Conservation (phyloP, 1,140 invertebrate species). For the Manduca sexta region DNA sequence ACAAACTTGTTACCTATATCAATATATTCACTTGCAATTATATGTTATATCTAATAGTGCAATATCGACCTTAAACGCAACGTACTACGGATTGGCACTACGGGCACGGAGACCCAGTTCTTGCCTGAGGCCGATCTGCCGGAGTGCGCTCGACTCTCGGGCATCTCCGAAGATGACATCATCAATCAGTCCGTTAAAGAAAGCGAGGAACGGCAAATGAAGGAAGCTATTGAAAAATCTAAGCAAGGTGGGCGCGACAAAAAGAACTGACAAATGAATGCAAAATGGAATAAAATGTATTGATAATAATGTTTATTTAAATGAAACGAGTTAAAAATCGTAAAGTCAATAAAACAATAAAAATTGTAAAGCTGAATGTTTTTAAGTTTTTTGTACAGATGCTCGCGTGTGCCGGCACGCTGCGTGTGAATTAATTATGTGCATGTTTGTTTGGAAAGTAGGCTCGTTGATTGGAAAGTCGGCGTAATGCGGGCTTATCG, state of each 20-base stretch:
- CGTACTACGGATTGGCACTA: slow-evolving; percentile 94
- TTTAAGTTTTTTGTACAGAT: too few species aligned
- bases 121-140: slow-evolving; percentile 91
- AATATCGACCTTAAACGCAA: slow-evolving; percentile 94
- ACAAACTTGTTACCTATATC: too few species aligned
- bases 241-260: slow-evolving; percentile 61
- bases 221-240: slow-evolving; percentile 72
- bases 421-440: too few species aligned
- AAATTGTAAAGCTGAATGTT: neutral
- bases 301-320: neutral
- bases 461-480: too few species aligned
- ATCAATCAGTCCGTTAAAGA: slow-evolving; percentile 44
- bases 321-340: neutral
- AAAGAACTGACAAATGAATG: slow-evolving; percentile 33
- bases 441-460: too few species aligned
- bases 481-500: too few species aligned
- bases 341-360: slow-evolving; percentile 1
- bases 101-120: slow-evolving; percentile 93
- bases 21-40: neutral
- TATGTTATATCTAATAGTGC: slow-evolving; percentile 76
- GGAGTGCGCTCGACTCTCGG: slow-evolving; percentile 68
- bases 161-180: slow-evolving; percentile 76
- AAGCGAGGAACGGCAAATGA: slow-evolving; percentile 55
- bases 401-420: too few species aligned
- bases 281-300: slow-evolving; percentile 5